A percentile compares a stretch with the other conserved stretches of the same genome.
These are phyloP conservation scores for Choristoneura fumiferana DNA, from an alignment of 1,140 invertebrate species.

Conservation along the genomic window DNA sequence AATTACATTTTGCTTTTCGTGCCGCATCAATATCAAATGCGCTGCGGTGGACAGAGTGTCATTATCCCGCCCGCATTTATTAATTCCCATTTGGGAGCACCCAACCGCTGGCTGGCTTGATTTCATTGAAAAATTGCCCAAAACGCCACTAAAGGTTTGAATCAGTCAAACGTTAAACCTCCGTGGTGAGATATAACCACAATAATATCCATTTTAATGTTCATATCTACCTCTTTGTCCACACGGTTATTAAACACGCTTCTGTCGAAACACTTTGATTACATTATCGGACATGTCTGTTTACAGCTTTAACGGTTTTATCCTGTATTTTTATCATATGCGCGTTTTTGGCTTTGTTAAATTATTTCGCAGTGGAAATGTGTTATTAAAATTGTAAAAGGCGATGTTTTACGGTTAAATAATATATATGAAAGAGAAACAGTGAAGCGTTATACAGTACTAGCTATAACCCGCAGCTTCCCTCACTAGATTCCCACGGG, in stretches of 20 bases:
- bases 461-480: no score
- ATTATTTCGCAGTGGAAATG: neutral
- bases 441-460: no score
- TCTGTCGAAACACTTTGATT: neutral
- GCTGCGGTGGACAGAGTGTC: slow-evolving; percentile 17
- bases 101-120: slow-evolving; percentile 9
- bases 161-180: slow-evolving; percentile 16
- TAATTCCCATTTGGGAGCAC: slow-evolving; percentile 22
- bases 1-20: slow-evolving; percentile 16
- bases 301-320: neutral
- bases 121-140: slow-evolving; percentile 18
- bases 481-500: no score
- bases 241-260: neutral
- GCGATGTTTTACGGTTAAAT: no score
- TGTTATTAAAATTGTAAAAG: no score
- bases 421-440: no score
- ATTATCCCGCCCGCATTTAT: slow-evolving; percentile 23
- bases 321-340: neutral
- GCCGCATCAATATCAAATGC: slow-evolving; percentile 15
- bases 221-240: slow-evolving; percentile 9
- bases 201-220: slow-evolving; percentile 9
- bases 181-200: slow-evolving; percentile 3
- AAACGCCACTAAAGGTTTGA: slow-evolving; percentile 12
- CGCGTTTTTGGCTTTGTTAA: neutral
- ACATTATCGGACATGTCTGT: neutral